phyloP scores from a whole-genome alignment of 2,888 invertebrate genomes.

The Drosophila recens region DNA sequence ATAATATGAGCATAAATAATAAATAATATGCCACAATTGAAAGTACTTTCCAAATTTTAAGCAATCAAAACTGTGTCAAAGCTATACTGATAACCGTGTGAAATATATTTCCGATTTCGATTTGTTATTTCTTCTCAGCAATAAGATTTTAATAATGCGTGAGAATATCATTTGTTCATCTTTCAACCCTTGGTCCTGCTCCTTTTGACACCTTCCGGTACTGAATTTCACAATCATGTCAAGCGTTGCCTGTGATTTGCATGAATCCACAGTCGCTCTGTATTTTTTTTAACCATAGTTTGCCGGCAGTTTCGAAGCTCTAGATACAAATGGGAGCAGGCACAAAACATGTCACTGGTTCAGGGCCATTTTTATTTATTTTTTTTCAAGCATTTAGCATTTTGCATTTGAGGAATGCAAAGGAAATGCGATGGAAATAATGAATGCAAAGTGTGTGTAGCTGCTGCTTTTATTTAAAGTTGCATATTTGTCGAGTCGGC shows the following conservation, averaged over 20 bases:
- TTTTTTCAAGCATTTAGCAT: background rate
- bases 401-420: slow-evolving; percentile 27
- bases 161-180: slow-evolving; percentile 1
- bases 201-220: background rate
- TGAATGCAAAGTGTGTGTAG: slow-evolving; percentile 46
- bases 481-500: slow-evolving; percentile 35
- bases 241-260: slow-evolving; percentile 31
- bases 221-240: slow-evolving; percentile 49
- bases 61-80: slow-evolving; percentile 17
- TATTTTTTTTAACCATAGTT: slow-evolving; percentile 27
- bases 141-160: slow-evolving; percentile 1
- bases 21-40: too few species aligned
- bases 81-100: background rate
- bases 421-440: slow-evolving; percentile 58
- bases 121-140: background rate
- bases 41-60: background rate
- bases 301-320: slow-evolving; percentile 17
- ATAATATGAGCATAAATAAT: too few species aligned
- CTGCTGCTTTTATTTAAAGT: slow-evolving; percentile 53
- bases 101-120: background rate
- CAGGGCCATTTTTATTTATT: slow-evolving; percentile 62
- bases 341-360: slow-evolving; percentile 76
- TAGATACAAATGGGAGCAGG: slow-evolving; percentile 16
- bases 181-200: background rate
- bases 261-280: background rate